phyloP scores from a whole-genome alignment of 1,140 invertebrate genomes.

The Vanessa atalanta region DNA sequence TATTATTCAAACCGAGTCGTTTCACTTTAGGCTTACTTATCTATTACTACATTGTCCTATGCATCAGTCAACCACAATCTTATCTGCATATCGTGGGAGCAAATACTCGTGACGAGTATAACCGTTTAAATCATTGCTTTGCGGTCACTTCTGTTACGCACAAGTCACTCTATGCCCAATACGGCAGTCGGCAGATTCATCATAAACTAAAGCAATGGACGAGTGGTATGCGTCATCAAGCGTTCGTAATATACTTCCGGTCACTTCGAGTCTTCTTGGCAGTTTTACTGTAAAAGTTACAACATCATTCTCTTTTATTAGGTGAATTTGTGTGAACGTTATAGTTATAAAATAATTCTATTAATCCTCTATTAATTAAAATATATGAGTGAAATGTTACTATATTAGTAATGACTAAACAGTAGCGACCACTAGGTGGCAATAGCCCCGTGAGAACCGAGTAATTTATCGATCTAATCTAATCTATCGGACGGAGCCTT shows the following conservation, averaged over 20 bases:
- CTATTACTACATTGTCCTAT: constrained; percentile 76
- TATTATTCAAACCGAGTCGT: constrained; percentile 61
- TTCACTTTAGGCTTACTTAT: constrained; percentile 67
- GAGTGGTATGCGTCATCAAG: constrained; percentile 14
- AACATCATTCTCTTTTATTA: not conserved
- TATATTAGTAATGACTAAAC: constrained; percentile 22
- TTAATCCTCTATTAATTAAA: not conserved
- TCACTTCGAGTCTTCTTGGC: not conserved
- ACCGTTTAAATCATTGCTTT: constrained; percentile 55
- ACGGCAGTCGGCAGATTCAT: constrained; percentile 1
- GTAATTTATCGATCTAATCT: constrained; percentile 75
- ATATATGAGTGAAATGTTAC: constrained; percentile 1
- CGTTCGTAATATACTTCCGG: constrained; percentile 2
- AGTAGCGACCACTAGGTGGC: constrained; percentile 39
- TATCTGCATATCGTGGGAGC: constrained; percentile 77
- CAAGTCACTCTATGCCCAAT: constrained; percentile 28
- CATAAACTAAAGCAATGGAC: not conserved
- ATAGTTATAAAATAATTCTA: not conserved
- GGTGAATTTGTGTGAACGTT: not conserved
- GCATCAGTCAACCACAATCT: constrained; percentile 77
- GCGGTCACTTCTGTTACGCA: constrained; percentile 45
- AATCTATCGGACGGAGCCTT: constrained; percentile 53
- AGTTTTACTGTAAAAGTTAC: not conserved
- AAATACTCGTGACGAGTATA: constrained; percentile 54
- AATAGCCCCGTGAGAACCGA: constrained; percentile 69